Conservation (phyloP, 2,797 vertebrate species). For the Simalia tracyae region DNA sequence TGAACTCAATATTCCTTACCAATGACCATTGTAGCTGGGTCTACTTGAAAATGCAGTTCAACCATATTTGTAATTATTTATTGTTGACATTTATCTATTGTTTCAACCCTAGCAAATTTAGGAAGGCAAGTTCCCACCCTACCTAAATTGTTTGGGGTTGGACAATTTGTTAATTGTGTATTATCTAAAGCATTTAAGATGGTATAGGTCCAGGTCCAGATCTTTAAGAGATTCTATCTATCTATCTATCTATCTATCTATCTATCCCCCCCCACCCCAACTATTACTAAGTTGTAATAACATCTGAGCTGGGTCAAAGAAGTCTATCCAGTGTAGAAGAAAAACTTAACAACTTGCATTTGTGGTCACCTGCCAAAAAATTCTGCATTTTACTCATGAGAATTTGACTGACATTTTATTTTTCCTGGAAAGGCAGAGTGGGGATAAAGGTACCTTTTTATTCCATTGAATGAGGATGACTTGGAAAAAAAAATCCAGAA, state of each 20-base stretch:
- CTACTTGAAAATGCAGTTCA: too few relatives aligned
- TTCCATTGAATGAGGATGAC: background rate
- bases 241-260: background rate
- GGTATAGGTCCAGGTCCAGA: too few relatives aligned
- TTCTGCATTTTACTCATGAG: background rate
- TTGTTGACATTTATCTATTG: too few relatives aligned
- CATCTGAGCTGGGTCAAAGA: background rate
- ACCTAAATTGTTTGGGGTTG: too few relatives aligned
- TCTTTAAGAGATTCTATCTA: too few relatives aligned
- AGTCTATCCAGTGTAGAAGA: background rate
- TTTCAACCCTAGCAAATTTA: too few relatives aligned
- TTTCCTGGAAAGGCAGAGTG: background rate
- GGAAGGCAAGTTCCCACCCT: too few relatives aligned
- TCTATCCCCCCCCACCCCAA: background rate
- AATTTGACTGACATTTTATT: background rate
- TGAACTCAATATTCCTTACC: too few relatives aligned
- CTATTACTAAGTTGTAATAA: background rate
- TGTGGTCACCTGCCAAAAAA: background rate
- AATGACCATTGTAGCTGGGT: too few relatives aligned
- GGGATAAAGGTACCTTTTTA: background rate
- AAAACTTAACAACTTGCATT: background rate
- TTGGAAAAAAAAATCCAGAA: background rate
- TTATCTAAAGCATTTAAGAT: too few relatives aligned
- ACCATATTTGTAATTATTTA: too few relatives aligned
- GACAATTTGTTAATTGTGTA: too few relatives aligned